Percentiles rank a stretch among this genome's conserved stretches.
phyloP scores from a whole-genome alignment of 1,140 invertebrate genomes.

The Copidosoma floridanum region DNA sequence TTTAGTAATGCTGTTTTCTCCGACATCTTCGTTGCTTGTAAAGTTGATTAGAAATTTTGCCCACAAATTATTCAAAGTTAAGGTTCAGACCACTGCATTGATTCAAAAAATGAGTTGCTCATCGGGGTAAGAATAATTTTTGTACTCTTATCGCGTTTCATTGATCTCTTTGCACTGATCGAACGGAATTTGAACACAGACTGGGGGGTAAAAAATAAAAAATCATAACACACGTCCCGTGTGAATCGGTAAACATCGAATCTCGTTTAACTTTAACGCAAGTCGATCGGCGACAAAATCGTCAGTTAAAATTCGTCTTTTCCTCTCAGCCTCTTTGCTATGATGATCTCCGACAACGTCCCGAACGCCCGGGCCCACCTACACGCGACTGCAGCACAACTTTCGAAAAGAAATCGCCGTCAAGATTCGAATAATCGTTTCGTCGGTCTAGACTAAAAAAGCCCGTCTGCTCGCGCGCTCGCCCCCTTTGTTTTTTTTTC shows the following conservation, averaged over 20 bases:
- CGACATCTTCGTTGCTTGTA: too few species aligned
- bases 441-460: conserved; percentile 10
- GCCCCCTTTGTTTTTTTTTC: conserved; percentile 1
- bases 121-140: conserved; percentile 43
- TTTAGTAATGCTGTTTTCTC: too few species aligned
- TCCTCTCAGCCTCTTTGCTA: not conserved
- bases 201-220: conserved; percentile 15
- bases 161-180: conserved; percentile 6
- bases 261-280: too few species aligned
- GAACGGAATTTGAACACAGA: conserved; percentile 35
- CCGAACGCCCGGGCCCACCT: conserved; percentile 9
- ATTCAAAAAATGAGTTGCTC: too few species aligned
- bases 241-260: too few species aligned
- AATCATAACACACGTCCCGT: too few species aligned
- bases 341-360: not conserved
- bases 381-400: not conserved
- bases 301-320: not conserved
- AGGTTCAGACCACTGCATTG: conserved; percentile 5
- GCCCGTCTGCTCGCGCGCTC: conserved; percentile 10
- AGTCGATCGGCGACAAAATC: not conserved
- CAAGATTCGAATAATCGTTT: too few species aligned
- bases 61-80: not conserved
- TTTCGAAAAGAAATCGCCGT: too few species aligned
- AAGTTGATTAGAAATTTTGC: too few species aligned
- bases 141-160: conserved; percentile 37